Evolutionary conservation across 2,888 invertebrate genomes (phyloP).

Genomic region (Emmelina monodactyla): DNA sequence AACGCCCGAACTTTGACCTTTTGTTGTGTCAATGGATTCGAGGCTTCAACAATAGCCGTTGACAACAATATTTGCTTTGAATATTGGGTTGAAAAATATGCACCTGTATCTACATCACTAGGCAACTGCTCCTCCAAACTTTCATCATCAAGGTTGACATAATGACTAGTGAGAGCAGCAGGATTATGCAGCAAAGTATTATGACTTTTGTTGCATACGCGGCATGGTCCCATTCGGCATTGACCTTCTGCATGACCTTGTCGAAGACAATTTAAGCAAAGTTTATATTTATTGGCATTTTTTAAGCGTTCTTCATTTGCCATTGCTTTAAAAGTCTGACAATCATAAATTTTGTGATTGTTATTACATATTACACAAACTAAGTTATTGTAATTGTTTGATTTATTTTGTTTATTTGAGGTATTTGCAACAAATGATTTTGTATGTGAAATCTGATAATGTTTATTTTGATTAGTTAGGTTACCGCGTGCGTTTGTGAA

Average conservation of each 20-base stretch:
- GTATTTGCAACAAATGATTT: background rate
- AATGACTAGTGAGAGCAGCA: background rate
- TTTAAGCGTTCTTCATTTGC: background rate
- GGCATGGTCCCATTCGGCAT: conserved; percentile 5
- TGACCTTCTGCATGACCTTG: conserved; percentile 2
- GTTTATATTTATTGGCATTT: conserved; percentile 1
- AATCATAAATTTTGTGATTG: conserved; percentile 6
- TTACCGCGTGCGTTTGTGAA: background rate
- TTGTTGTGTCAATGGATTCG: conserved; percentile 12
- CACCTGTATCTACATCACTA: background rate
- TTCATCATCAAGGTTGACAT: background rate
- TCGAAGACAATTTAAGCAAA: conserved; percentile 4
- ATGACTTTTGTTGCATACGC: conserved; percentile 3
- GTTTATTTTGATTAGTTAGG: background rate
- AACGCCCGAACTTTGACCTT: conserved; percentile 11
- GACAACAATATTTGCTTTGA: conserved; percentile 11
- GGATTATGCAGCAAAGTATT: conserved; percentile 2
- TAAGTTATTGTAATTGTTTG: background rate
- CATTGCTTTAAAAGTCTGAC: conserved; percentile 1
- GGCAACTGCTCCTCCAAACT: background rate
- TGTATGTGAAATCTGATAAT: background rate
- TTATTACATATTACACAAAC: background rate
- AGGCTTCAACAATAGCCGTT: conserved; percentile 14
- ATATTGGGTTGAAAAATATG: background rate
- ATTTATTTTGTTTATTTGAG: background rate